Percentiles rank a stretch among this genome's conserved stretches.
These are phyloP conservation scores for Hirudinaria manillensis DNA, from an alignment of 2,888 invertebrate genomes.

Conservation along the genomic window DNA sequence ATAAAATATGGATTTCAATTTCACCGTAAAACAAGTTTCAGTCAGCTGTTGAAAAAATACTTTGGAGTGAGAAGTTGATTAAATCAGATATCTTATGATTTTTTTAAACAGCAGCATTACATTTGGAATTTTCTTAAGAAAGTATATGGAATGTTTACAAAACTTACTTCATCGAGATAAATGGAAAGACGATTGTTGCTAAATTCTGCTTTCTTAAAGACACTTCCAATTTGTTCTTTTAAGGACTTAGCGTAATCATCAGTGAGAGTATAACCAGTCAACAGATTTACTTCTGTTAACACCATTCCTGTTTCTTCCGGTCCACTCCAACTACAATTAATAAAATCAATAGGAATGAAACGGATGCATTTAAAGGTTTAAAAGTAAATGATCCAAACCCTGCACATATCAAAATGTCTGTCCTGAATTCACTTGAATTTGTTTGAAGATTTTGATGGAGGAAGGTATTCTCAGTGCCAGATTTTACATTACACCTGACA, in stretches of 20 bases:
- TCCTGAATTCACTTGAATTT: background rate
- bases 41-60: constrained; percentile 4
- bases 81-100: background rate
- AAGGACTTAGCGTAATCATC: background rate
- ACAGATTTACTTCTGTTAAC: constrained; percentile 17
- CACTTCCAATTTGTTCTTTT: constrained; percentile 8
- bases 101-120: too few species aligned
- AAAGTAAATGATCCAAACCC: too few species aligned
- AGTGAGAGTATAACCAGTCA: constrained; percentile 21
- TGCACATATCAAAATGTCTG: too few species aligned
- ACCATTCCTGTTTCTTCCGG: constrained; percentile 24
- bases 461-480: too few species aligned
- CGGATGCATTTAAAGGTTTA: too few species aligned
- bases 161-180: constrained; percentile 26
- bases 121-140: background rate
- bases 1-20: background rate
- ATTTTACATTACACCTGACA: background rate
- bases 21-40: background rate
- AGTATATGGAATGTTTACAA: background rate
- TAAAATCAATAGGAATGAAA: too few species aligned
- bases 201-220: constrained; percentile 19
- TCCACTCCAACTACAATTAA: constrained; percentile 15
- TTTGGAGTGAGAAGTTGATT: background rate
- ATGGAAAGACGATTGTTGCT: constrained; percentile 3
- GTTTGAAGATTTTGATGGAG: background rate